Conservation (phyloP, 2,113 vertebrate genomes). For the Phalacrocorax pelagicus region DNA sequence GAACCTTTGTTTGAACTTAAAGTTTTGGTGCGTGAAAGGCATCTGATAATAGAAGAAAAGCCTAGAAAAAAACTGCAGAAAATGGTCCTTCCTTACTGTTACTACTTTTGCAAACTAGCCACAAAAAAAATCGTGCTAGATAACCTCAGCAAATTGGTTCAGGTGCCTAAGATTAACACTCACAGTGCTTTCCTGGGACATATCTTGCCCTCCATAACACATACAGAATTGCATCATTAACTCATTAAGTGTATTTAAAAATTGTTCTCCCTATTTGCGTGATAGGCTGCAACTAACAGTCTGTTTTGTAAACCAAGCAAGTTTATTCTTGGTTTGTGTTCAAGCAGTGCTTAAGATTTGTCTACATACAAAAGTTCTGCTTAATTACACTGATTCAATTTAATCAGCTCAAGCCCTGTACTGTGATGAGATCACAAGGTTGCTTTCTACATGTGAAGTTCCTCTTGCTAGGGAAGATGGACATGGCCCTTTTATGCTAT, state of each 20-base stretch:
- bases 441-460: background rate
- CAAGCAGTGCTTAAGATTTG: background rate
- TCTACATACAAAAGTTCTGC: constrained; percentile 37
- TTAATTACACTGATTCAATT: constrained; percentile 23
- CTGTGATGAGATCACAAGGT: background rate
- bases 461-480: background rate
- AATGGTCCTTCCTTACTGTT: background rate
- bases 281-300: constrained; percentile 1
- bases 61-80: background rate
- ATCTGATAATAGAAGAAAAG: background rate
- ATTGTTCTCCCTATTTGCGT: background rate
- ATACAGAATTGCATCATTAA: constrained; percentile 8
- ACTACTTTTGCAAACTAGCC: background rate
- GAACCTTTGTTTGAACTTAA: constrained; percentile 16
- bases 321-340: constrained; percentile 28
- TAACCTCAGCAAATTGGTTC: background rate
- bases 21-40: background rate
- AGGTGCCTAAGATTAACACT: constrained; percentile 1
- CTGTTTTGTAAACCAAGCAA: constrained; percentile 41
- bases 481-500: background rate
- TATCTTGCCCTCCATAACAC: background rate
- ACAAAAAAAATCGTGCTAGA: background rate
- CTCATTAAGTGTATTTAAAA: constrained; percentile 44
- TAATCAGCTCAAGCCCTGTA: constrained; percentile 10
- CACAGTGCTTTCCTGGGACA: background rate